Base-by-base conservation (phyloP, 1,140 invertebrate species). In the Plutomurus gul region DNA sequence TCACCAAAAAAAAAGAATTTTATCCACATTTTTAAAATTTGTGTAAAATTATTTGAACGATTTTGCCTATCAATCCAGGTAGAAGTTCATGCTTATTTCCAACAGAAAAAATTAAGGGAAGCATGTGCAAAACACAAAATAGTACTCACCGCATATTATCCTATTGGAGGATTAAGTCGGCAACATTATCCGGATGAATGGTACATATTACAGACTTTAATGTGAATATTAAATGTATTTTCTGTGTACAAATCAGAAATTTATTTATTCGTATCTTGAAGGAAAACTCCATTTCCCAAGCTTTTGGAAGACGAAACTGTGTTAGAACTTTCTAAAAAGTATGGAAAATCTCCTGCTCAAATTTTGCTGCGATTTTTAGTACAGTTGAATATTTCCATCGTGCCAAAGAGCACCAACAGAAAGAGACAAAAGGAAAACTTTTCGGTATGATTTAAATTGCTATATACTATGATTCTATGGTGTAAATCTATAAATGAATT, bases 21-120 rank as follows among this genome's bases (percentile, higher is more conserved):
- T 75, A 8, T 2, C 4, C 7, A n/a, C 43, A 16, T 10, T 22
- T 47, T 27, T 18, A 27, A 75, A 8, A n/a, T 1, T 18, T 49
- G 22, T 13, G 7, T 43, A 4, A 47, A 18, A 96, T 47, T 47
- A 16, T 56, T 33, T 51, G 8, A 37, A 70, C n/a, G 16, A 8
- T 10, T 30, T 8, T 22, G 7, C 33, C 4, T 76, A 65, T 3
- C 27, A 27, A 37, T 10, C 0, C 3, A 80, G 47, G 36, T 77
- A 33, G 89, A 90, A 82, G 84, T 86, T 27, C 86, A 90, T 84
- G 85, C 84, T 0, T 88, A 88, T 80, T 85, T 88, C 37, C 87
- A 87, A 51, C 88, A 90, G 20, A 3, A 20, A 1, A 25, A 25
- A 8, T 11, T 51, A 10, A 25, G 47, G 0, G 13, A 51, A 10